Base-by-base conservation (phyloP, 2,888 invertebrate species). In the Drosophila histrio region DNA sequence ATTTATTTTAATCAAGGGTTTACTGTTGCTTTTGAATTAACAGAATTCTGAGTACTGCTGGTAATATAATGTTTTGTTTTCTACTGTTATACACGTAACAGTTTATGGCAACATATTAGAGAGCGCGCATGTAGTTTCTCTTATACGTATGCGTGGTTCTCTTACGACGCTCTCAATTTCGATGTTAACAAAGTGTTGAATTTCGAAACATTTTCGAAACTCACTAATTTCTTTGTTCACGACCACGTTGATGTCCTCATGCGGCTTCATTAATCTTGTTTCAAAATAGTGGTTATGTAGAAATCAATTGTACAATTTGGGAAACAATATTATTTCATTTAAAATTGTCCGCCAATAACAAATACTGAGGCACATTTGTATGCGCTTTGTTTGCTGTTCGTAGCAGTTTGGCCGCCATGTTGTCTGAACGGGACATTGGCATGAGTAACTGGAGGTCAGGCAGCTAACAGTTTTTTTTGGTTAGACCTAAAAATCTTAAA, bases 311-410 rank as follows among this genome's bases (percentile, higher is more conserved):
- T 61, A 57, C 64, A 76, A 76, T 79, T 76, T 73, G 49, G 70
- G 30, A 50, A 57, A 66, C 62, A 66, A 67, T 67, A 81, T 79
- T 68, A 72, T 76, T 76, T 81, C 73, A 81, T 76, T 79, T 71
- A 63, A 28, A 53, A 47, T 41, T 56, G 38, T 44, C 59, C 39
- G 49, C 43, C 39, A 43, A 46, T 46, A 22, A 41, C 26, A 59
- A 50, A 44, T 38, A 57, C 8, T 47, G 24, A 47, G 17, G 34
- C 36, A 47, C 28, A 36, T 28, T 34, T 28, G 49, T 30, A 28
- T 44, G 43, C 24, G 60, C 11, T 15, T 39, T 47, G 26, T 30
- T 11, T 21, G 7, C 3, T 39, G 36, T 38, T 11, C 2, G 9
- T 4, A 19, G 9, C 19, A 19, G n/a, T 3, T 28, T 15, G 41